Evolutionary conservation across 2,797 vertebrate genomes (phyloP), one percentile per base, ranked within the genome.

Genomic region (Hemibagrus guttatus): DNA sequence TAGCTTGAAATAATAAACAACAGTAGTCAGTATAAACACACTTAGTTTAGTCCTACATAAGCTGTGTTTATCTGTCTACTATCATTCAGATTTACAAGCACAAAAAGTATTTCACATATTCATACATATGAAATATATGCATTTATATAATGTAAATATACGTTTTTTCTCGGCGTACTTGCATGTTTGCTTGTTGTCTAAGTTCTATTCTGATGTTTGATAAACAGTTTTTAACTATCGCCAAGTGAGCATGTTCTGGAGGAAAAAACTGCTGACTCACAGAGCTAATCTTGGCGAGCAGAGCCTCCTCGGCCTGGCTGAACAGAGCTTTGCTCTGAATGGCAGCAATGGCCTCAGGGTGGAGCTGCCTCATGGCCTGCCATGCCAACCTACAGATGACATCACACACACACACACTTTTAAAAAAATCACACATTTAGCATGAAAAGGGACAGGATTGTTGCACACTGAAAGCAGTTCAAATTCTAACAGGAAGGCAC

Each of bases 291-390:
- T 97, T 97, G 88, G 95, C 95, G 46, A 99, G 93, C 89, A 98
- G 93, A 31, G 96, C 96, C 91, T 99, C 98, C 89, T 99, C 98
- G 1, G 96, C 92, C 89, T 97, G 98, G 94, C 97, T 97, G 91
- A 98, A 99, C 1, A 99, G 96, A 52, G 98, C 97, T 93, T 98
- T 99, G 92, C 97, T 98, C 94, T 99, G 98, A 89, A 97, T 98
- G 28, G 98, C 97, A 0, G 97, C 97, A 54, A 99, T 98, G 83
- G 97, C 97, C 91, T 99, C 98, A 1, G 98, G 98, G 89, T 99
- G 98, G 85, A 99, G 96, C 93, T 98, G 97, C 28, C 98, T 94
- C 97, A 99, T 99, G 81, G 98, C 97, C 93, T 98, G 98, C 95
- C 98, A 99, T 2, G 98, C 96, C 72, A 99, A 88, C 84, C 98